Percentiles rank a stretch among this genome's conserved stretches.
phyloP scores from a whole-genome alignment of 2,888 invertebrate species.

The Anthrax anthrax region DNA sequence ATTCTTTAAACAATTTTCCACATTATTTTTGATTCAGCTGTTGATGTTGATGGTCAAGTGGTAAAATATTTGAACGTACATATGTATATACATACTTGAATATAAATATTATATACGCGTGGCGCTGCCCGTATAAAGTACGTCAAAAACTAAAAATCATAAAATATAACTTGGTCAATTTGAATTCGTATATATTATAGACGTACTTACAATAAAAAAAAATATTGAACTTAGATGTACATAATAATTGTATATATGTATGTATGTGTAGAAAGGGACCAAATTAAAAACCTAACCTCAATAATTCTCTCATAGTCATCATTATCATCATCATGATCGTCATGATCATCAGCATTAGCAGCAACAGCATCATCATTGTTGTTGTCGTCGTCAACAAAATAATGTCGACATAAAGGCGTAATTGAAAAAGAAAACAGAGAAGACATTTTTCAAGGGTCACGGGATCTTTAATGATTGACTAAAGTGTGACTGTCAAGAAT shows the following conservation, averaged over 20 bases:
- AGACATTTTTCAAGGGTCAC: background rate
- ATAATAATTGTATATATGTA: too few relatives aligned
- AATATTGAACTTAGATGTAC: too few relatives aligned
- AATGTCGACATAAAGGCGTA: background rate
- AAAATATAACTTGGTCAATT: background rate
- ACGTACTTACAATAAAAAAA: too few relatives aligned
- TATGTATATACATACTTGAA: too few relatives aligned
- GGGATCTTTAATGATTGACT: background rate
- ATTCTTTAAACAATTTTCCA: too few relatives aligned
- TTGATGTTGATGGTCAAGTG: too few relatives aligned
- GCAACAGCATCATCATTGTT: background rate
- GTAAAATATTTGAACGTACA: too few relatives aligned
- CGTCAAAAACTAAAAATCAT: too few relatives aligned
- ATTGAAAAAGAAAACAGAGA: background rate
- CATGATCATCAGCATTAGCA: background rate
- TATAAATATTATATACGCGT: background rate
- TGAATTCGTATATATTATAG: too few relatives aligned
- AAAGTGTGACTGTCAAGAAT: too few relatives aligned
- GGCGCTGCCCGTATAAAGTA: background rate
- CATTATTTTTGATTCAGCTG: too few relatives aligned
- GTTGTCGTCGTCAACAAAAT: background rate
- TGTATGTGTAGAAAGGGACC: background rate
- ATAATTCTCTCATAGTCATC: background rate
- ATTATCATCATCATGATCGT: background rate
- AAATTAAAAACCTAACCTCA: background rate